Evolutionary conservation across 2,113 vertebrate species (phyloP).

Genomic region (Micronycteris hirsuta): DNA sequence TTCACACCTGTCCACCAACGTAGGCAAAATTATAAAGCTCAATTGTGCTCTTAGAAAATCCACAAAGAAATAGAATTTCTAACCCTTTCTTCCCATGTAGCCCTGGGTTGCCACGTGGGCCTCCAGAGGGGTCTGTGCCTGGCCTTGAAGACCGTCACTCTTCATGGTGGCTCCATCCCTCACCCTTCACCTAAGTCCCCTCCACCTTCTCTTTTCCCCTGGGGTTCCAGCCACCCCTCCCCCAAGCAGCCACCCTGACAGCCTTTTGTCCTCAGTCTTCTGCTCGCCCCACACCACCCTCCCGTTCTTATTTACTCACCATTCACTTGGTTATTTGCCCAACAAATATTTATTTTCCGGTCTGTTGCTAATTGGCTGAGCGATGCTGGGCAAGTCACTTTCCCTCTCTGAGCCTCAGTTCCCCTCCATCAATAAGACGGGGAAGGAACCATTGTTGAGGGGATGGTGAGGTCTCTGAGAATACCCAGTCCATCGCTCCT

Average conservation of each 20-base stretch:
- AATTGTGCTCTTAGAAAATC: background rate
- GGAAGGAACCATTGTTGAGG: background rate
- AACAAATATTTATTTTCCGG: background rate
- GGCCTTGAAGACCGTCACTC: background rate
- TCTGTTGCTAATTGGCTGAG: background rate
- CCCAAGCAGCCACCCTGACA: fast-evolving
- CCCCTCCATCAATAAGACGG: background rate
- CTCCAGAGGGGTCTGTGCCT: background rate
- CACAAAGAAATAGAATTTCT: background rate
- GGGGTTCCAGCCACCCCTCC: background rate
- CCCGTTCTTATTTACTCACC: background rate
- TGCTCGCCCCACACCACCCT: fast-evolving
- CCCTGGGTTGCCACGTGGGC: background rate
- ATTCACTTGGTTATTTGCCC: background rate
- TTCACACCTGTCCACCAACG: no score
- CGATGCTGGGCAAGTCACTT: background rate
- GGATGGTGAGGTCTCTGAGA: background rate
- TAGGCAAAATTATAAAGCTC: background rate
- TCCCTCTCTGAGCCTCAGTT: background rate
- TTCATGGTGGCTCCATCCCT: fast-evolving
- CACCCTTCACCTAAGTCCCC: background rate
- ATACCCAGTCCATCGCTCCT: background rate
- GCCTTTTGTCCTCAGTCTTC: background rate
- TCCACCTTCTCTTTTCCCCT: background rate
- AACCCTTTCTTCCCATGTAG: background rate